A percentile compares a stretch with the other conserved stretches of the same genome.
These are phyloP conservation scores for Drosophila affinis DNA, from an alignment of 2,888 invertebrate genomes.

Conservation along the genomic window DNA sequence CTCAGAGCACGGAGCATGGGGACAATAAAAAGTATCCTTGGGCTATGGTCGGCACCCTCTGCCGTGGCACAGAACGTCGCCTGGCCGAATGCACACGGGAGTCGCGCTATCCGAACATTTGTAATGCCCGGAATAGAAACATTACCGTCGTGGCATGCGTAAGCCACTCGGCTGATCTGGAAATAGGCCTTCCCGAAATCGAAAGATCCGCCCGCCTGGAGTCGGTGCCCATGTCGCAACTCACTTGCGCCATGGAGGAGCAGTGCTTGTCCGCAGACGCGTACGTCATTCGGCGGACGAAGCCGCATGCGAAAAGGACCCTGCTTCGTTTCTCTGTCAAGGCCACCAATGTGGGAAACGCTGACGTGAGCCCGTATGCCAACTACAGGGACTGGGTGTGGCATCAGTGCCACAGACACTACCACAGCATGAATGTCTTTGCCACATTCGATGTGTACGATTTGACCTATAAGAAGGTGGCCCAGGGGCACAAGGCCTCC, in stretches of 20 bases:
- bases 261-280: constrained; percentile 77
- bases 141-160: constrained; percentile 76
- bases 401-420: constrained; percentile 80
- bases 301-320: constrained; percentile 67
- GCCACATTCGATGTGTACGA: constrained; percentile 79
- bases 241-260: constrained; percentile 81
- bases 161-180: constrained; percentile 64
- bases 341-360: constrained; percentile 78
- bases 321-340: constrained; percentile 77
- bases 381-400: constrained; percentile 80
- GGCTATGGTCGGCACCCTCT: constrained; percentile 75
- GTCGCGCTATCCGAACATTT: constrained; percentile 59
- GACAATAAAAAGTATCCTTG: constrained; percentile 60
- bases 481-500: constrained; percentile 80
- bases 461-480: constrained; percentile 68
- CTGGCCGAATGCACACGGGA: constrained; percentile 74
- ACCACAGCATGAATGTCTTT: constrained; percentile 79
- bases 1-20: constrained; percentile 69
- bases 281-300: constrained; percentile 66
- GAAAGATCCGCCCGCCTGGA: constrained; percentile 65
- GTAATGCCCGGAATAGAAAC: constrained; percentile 64
- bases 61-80: constrained; percentile 70
- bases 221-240: constrained; percentile 65
- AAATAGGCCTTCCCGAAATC: constrained; percentile 71
- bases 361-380: constrained; percentile 79